Conservation (phyloP, 2,888 invertebrate species). For the Panopea generosa region DNA sequence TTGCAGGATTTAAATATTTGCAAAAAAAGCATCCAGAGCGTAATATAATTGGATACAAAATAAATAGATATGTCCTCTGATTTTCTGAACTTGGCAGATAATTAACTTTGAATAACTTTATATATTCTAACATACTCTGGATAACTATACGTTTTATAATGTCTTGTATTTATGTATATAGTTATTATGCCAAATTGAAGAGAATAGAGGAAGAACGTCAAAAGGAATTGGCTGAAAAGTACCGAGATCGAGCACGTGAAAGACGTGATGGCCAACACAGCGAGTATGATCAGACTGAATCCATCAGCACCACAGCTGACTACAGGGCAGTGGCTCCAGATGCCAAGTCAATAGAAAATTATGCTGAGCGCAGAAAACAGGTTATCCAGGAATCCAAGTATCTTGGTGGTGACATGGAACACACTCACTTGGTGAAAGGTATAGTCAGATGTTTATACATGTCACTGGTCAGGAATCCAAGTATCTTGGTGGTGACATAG, state of each 20-base stretch:
- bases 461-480: constrained; percentile 99
- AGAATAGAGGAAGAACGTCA: constrained; percentile 98
- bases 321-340: constrained; percentile 98
- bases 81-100: no score
- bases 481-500: constrained; percentile 99
- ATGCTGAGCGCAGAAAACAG: constrained; percentile 95
- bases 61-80: no score
- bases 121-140: no score
- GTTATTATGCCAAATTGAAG: constrained; percentile 93
- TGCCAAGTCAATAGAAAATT: constrained; percentile 91
- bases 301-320: constrained; percentile 92
- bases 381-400: constrained; percentile 99
- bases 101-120: no score
- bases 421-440: constrained; percentile 99
- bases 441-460: no score
- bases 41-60: no score
- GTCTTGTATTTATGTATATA: constrained; percentile 40
- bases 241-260: constrained; percentile 90
- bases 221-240: constrained; percentile 96
- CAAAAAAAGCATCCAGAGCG: no score
- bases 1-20: no score
- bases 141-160: no score
- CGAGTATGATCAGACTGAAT: constrained; percentile 91
- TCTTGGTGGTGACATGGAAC: constrained; percentile 99
- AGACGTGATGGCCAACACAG: constrained; percentile 92